Conservation (phyloP, 2,797 vertebrate genomes). For the Hydrophis major region DNA sequence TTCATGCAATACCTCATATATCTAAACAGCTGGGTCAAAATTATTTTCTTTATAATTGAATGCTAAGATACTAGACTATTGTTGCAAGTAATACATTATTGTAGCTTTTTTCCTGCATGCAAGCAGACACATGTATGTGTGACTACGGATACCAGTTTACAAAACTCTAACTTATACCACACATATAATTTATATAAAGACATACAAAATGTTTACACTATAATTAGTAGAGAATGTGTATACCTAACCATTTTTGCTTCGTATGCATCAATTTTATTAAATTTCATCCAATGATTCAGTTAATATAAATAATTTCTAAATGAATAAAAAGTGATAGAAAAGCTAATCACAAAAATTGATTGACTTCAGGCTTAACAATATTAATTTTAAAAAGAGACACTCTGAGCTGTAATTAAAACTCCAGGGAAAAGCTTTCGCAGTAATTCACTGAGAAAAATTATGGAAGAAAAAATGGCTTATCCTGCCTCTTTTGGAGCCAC, state of each 20-base stretch:
- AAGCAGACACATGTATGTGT: not conserved
- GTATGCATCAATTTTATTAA: not conserved
- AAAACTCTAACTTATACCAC: slow-evolving; percentile 32
- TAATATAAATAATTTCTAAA: slow-evolving; percentile 64
- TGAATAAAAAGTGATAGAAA: slow-evolving; percentile 72
- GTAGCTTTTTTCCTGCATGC: slow-evolving; percentile 22
- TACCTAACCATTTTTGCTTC: not conserved
- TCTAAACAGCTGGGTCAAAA: not conserved
- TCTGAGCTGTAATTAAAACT: slow-evolving; percentile 77
- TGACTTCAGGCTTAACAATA: slow-evolving; percentile 73
- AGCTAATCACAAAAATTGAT: slow-evolving; percentile 75
- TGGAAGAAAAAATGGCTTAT: slow-evolving; percentile 73
- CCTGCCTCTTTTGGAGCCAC: slow-evolving; percentile 67
- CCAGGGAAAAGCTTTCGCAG: slow-evolving; percentile 71
- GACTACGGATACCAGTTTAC: not conserved
- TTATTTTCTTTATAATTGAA: slow-evolving; percentile 31
- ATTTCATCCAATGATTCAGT: not conserved
- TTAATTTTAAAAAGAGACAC: slow-evolving; percentile 72
- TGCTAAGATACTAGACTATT: slow-evolving; percentile 43
- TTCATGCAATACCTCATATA: not conserved
- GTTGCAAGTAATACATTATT: not conserved
- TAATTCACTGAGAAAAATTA: slow-evolving; percentile 75
- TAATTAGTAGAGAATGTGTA: not conserved
- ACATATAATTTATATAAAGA: not conserved
- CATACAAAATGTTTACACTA: not conserved